Evolutionary conservation across 2,888 invertebrate genomes (phyloP).

Genomic region (Scelioninae gen. 2): DNA sequence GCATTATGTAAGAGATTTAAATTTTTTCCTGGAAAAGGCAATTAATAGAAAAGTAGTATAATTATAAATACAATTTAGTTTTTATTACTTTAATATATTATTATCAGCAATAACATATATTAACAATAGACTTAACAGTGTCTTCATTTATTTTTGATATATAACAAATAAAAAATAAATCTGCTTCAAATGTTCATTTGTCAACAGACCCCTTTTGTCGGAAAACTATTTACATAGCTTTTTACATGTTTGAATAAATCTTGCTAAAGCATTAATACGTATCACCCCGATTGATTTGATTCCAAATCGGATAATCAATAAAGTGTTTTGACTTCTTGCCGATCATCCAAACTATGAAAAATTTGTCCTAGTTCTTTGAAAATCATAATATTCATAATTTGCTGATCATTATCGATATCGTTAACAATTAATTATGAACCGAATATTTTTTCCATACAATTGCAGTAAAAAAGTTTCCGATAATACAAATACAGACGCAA

Average conservation of each 20-base stretch:
- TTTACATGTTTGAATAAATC: slow-evolving; percentile 64
- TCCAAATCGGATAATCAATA: slow-evolving; percentile 18
- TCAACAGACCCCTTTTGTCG: slow-evolving; percentile 43
- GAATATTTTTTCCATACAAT: slow-evolving; percentile 7
- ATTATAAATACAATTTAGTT: slow-evolving; percentile 49
- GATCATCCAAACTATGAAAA: slow-evolving; percentile 30
- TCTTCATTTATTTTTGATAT: slow-evolving; percentile 39
- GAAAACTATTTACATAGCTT: slow-evolving; percentile 70
- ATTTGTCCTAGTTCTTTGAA: slow-evolving; percentile 26
- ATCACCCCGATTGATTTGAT: slow-evolving; percentile 42
- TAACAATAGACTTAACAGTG: slow-evolving; percentile 56
- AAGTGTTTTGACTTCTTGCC: not conserved
- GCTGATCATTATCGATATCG: not conserved
- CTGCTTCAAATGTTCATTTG: slow-evolving; percentile 52
- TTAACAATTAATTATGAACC: slow-evolving; percentile 7
- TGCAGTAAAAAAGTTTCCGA: slow-evolving; percentile 40
- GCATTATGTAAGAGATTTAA: no score
- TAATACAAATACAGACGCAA: slow-evolving; percentile 42
- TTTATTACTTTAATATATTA: slow-evolving; percentile 51
- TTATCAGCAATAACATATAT: slow-evolving; percentile 55
- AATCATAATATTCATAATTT: not conserved
- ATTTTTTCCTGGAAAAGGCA: no score
- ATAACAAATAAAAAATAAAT: slow-evolving; percentile 58
- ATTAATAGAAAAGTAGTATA: not conserved
- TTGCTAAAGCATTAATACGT: slow-evolving; percentile 42